These are phyloP conservation scores for Natrix natrix DNA, from an alignment of 2,797 vertebrate genomes.

Conservation along the genomic window DNA sequence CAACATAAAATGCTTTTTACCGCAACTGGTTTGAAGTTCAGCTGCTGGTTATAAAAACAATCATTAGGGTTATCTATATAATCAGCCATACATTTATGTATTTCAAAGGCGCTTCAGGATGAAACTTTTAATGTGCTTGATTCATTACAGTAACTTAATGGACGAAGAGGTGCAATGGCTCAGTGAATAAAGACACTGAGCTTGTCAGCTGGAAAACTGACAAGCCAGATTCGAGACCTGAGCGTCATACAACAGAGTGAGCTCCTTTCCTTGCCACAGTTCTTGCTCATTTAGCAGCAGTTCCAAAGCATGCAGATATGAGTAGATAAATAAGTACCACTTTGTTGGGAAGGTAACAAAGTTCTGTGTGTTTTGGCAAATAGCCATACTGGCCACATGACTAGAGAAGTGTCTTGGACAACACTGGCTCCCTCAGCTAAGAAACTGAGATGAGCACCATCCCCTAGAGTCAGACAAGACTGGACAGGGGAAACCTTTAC, in stretches of 20 bases:
- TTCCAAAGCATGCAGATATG: background rate
- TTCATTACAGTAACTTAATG: background rate
- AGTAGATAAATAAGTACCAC: background rate
- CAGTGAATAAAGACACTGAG: background rate
- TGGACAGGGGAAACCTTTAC: too few relatives aligned
- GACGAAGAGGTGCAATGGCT: background rate
- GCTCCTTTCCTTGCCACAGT: background rate
- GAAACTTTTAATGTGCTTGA: background rate
- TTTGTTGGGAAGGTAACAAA: background rate
- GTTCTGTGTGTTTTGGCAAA: background rate
- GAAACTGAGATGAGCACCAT: too few relatives aligned
- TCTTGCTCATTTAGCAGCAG: background rate
- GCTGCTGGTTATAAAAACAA: background rate
- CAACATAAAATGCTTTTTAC: background rate
- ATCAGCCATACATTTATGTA: background rate
- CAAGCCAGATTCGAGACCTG: background rate
- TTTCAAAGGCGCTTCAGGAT: background rate
- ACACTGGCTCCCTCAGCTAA: too few relatives aligned
- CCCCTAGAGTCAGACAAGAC: too few relatives aligned
- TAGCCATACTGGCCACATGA: too few relatives aligned
- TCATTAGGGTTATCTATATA: background rate
- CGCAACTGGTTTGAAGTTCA: background rate
- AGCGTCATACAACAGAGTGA: background rate
- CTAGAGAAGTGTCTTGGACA: too few relatives aligned
- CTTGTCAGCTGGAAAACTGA: background rate